A percentile compares a stretch with the other conserved stretches of the same genome.
phyloP scores from a whole-genome alignment of 2,113 vertebrate genomes.

The Channa argus region DNA sequence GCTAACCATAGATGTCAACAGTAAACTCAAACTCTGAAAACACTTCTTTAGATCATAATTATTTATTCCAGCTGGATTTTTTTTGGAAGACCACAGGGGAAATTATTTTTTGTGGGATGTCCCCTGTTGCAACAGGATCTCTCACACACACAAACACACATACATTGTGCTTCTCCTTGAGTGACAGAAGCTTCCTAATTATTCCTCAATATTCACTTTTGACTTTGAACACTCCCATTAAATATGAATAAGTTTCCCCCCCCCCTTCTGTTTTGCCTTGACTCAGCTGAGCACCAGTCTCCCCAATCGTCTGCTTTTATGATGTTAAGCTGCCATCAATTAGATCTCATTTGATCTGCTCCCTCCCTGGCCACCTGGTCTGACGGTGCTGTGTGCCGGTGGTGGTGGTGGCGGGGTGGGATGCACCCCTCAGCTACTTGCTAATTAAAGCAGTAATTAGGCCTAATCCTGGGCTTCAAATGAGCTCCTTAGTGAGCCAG shows the following conservation, averaged over 20 bases:
- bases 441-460: constrained; percentile 82
- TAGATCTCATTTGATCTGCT: constrained; percentile 77
- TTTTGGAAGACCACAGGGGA: constrained; percentile 15
- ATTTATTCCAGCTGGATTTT: background rate
- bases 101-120: constrained; percentile 18
- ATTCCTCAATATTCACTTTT: constrained; percentile 44
- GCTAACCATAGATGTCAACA: constrained; percentile 5
- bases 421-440: constrained; percentile 64
- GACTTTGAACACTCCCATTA: constrained; percentile 57
- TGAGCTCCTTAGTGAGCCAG: constrained; percentile 75
- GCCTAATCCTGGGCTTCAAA: constrained; percentile 75
- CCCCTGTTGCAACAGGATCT: constrained; percentile 1
- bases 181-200: constrained; percentile 34
- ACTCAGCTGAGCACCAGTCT: constrained; percentile 51
- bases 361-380: constrained; percentile 53
- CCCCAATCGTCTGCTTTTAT: constrained; percentile 71
- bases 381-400: constrained; percentile 59
- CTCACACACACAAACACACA: background rate
- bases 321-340: constrained; percentile 80
- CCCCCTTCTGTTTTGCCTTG: constrained; percentile 34
- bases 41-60: background rate
- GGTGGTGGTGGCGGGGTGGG: constrained; percentile 64
- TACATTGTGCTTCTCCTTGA: constrained; percentile 4
- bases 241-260: constrained; percentile 52
- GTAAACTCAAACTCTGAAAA: background rate